Percentiles rank a stretch among this genome's conserved stretches.
Evolutionary conservation across 1,140 invertebrate genomes (phyloP).

Genomic region (Probaryconus sp.): DNA sequence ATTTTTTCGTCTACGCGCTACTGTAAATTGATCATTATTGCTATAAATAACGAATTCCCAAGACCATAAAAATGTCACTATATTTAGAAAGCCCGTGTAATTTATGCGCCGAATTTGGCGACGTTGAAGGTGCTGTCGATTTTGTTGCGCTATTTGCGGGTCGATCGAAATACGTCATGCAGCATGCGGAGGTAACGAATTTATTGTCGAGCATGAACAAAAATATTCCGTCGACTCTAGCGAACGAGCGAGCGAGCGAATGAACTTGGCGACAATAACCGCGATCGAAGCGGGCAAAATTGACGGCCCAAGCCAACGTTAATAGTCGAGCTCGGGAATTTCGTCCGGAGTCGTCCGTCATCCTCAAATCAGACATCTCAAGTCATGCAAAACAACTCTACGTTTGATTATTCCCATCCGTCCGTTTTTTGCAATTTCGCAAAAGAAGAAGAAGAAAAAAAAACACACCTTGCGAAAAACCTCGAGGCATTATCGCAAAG

Average conservation of each 20-base stretch:
- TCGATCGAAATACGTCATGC: slow-evolving; percentile 72
- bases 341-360: slow-evolving; percentile 14
- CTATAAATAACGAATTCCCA: slow-evolving; percentile 13
- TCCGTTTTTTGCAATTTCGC: slow-evolving; percentile 1
- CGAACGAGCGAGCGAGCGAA: slow-evolving; percentile 67
- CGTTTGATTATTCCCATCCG: slow-evolving; percentile 13
- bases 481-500: no score
- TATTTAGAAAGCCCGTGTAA: slow-evolving; percentile 16
- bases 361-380: slow-evolving; percentile 24
- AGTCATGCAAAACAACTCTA: slow-evolving; percentile 18
- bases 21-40: slow-evolving; percentile 25
- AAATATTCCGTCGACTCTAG: slow-evolving; percentile 70
- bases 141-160: slow-evolving; percentile 64
- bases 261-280: slow-evolving; percentile 66
- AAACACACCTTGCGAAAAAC: no score
- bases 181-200: slow-evolving; percentile 67
- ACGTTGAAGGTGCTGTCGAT: slow-evolving; percentile 49
- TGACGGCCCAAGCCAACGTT: slow-evolving; percentile 29
- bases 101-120: slow-evolving; percentile 24
- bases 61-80: slow-evolving; percentile 11
- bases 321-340: slow-evolving; percentile 35
- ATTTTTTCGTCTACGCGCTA: no score
- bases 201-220: slow-evolving; percentile 67
- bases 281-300: slow-evolving; percentile 62
- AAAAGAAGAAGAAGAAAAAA: no score